A percentile compares a stretch with the other conserved stretches of the same genome.
Evolutionary conservation across 2,797 vertebrate genomes (phyloP).

Genomic region (Falco columbarius): DNA sequence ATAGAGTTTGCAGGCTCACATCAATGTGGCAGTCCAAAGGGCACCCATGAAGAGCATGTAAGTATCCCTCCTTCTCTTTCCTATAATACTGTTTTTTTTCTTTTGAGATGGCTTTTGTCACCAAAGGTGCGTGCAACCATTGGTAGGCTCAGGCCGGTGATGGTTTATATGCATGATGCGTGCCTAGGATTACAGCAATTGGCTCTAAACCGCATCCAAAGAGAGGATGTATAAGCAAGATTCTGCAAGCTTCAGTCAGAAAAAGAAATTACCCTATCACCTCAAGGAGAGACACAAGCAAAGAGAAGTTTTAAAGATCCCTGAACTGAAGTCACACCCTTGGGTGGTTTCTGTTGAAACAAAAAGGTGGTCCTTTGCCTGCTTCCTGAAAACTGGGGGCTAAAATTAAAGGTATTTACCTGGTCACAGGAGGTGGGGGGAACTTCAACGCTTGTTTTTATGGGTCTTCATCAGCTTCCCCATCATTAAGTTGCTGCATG

Average conservation of each 20-base stretch:
- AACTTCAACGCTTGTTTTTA: not conserved
- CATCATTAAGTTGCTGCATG: not conserved
- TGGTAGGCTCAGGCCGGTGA: not conserved
- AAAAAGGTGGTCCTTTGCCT: not conserved
- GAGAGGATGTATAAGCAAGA: not conserved
- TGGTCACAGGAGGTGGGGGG: not conserved
- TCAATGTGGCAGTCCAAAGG: rapidly evolving
- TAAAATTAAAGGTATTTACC: not conserved
- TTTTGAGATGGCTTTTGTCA: not conserved
- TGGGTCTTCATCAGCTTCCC: not conserved
- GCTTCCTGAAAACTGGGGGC: not conserved
- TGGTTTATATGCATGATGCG: not conserved
- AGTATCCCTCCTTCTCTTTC: not conserved
- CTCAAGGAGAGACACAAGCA: not conserved
- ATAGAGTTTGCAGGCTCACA: not conserved
- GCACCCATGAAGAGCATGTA: not conserved
- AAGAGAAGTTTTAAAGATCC: not conserved
- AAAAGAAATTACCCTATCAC: not conserved
- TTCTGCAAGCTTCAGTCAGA: not conserved
- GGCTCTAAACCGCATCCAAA: not conserved
- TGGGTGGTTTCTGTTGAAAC: not conserved
- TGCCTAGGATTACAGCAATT: not conserved
- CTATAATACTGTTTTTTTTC: not conserved
- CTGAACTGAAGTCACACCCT: not conserved
- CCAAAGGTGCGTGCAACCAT: not conserved